Percentiles rank a stretch among this genome's conserved stretches.
Conservation (phyloP, 2,888 invertebrate species). For the Eretmocerus hayati region DNA sequence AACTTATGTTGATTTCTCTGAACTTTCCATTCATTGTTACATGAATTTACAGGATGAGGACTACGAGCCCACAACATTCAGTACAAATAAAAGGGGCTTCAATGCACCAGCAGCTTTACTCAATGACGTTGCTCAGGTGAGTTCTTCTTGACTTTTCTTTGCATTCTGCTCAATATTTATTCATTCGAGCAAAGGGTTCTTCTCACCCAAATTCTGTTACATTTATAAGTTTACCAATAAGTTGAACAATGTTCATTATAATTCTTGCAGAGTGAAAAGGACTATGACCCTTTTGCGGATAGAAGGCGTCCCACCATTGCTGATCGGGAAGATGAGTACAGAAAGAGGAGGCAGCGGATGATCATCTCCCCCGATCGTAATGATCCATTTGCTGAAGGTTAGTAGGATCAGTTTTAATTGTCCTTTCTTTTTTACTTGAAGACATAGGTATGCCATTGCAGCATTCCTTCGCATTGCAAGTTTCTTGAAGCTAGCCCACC, state of each 20-base stretch:
- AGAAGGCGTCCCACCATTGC: constrained; percentile 86
- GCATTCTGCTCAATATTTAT: too few relatives aligned
- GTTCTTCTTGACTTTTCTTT: background rate
- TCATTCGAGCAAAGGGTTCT: too few relatives aligned
- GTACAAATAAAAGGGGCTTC: constrained; percentile 67
- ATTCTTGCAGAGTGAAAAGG: constrained; percentile 69
- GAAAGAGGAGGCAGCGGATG: constrained; percentile 78
- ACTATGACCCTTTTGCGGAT: constrained; percentile 92
- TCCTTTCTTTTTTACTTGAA: background rate
- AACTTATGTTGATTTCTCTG: background rate
- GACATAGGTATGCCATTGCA: background rate
- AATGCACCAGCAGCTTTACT: constrained; percentile 82
- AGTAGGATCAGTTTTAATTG: constrained; percentile 42
- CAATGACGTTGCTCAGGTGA: constrained; percentile 82
- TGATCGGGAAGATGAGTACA: constrained; percentile 95
- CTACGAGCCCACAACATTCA: constrained; percentile 67
- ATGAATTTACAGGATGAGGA: constrained; percentile 66
- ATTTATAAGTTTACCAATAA: background rate
- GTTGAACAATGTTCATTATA: background rate
- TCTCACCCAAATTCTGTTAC: background rate
- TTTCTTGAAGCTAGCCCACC: too few relatives aligned
- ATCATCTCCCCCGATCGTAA: constrained; percentile 94
- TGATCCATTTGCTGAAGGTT: constrained; percentile 98
- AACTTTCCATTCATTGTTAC: background rate
- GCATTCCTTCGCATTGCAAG: background rate